A percentile compares a stretch with the other conserved stretches of the same genome.
Evolutionary conservation across 2,888 invertebrate genomes (phyloP).

Genomic region (Nomada ruficornis): DNA sequence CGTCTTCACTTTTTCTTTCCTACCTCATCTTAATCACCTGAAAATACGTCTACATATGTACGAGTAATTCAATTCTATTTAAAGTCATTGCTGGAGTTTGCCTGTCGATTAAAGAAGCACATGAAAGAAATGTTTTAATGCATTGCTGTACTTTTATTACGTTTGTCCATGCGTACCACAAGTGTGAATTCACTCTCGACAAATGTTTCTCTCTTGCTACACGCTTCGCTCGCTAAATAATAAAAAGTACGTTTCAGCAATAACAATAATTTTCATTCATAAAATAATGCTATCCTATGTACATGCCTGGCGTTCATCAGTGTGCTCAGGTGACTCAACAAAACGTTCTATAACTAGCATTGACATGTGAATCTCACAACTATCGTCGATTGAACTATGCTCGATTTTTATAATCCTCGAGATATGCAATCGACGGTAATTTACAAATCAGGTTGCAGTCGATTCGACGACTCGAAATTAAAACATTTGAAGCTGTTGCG

Average conservation of each 20-base stretch:
- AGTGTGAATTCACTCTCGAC: constrained; percentile 58
- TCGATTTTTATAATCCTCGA: not conserved
- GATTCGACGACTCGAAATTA: constrained; percentile 13
- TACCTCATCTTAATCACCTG: not conserved
- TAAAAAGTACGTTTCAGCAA: constrained; percentile 72
- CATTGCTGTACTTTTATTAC: constrained; percentile 75
- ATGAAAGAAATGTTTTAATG: constrained; percentile 46
- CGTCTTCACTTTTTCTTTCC: not conserved
- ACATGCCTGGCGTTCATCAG: constrained; percentile 69
- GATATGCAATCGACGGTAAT: constrained; percentile 20
- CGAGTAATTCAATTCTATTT: not conserved
- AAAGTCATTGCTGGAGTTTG: not conserved
- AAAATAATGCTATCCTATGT: constrained; percentile 76
- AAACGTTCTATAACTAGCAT: constrained; percentile 50
- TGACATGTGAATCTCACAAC: constrained; percentile 38
- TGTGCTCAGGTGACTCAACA: constrained; percentile 56
- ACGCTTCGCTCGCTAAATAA: constrained; percentile 65
- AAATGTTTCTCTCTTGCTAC: constrained; percentile 53
- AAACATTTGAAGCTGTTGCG: constrained; percentile 14
- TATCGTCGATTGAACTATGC: constrained; percentile 7
- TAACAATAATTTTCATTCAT: constrained; percentile 73
- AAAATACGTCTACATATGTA: too few species aligned
- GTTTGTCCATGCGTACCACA: constrained; percentile 72
- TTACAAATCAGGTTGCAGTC: constrained; percentile 36
- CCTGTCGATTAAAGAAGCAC: constrained; percentile 21